phyloP scores from a whole-genome alignment of 1,140 invertebrate species.

The Atopsyche davidsoni region DNA sequence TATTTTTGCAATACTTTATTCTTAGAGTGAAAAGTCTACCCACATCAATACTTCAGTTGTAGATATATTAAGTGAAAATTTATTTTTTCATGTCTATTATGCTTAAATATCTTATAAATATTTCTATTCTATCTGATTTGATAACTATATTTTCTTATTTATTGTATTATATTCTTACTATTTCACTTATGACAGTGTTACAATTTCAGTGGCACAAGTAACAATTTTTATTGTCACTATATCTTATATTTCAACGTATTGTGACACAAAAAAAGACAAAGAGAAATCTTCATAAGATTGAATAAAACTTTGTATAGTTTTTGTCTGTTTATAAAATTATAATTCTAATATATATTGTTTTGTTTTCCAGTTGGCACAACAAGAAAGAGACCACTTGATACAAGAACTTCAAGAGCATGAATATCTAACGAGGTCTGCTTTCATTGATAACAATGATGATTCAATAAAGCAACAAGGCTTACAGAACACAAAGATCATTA shows the following conservation, averaged over 20 bases:
- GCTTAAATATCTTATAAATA: no score
- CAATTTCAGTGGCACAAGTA: not conserved
- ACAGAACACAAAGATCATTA: constrained; percentile 9
- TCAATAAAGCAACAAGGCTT: constrained; percentile 6
- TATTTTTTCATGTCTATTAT: no score
- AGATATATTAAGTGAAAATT: no score
- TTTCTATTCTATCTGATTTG: no score
- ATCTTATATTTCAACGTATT: not conserved
- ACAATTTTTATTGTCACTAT: not conserved
- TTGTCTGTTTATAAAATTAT: constrained; percentile 4
- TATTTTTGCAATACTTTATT: no score
- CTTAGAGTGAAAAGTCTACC: no score
- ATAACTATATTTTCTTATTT: no score
- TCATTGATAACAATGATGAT: not conserved
- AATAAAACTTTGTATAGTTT: not conserved
- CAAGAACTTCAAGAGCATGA: constrained; percentile 19
- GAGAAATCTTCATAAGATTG: not conserved
- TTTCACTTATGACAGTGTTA: no score
- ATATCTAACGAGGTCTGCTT: constrained; percentile 2
- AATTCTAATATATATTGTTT: not conserved
- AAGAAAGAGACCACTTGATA: constrained; percentile 18
- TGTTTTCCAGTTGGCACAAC: constrained; percentile 1
- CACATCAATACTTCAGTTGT: no score
- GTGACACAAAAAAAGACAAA: not conserved
- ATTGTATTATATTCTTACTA: no score